phyloP scores from a whole-genome alignment of 2,797 vertebrate species.

The Ficedula albicollis region DNA sequence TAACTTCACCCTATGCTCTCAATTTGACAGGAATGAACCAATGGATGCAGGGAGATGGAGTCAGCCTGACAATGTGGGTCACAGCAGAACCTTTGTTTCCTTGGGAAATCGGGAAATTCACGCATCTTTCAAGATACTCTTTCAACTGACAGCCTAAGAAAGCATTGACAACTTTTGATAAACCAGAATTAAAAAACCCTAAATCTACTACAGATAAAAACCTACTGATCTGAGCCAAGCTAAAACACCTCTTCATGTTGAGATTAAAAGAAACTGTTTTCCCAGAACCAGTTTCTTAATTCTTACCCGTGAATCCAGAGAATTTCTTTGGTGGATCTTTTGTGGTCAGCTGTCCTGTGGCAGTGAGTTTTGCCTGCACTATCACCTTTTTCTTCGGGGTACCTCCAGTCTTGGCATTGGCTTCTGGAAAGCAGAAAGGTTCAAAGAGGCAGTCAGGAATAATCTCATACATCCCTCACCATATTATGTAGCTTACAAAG shows the following conservation, averaged over 20 bases:
- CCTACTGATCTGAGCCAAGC: not conserved
- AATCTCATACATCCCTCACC: not conserved
- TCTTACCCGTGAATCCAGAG: slow-evolving; percentile 91
- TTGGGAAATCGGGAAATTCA: not conserved
- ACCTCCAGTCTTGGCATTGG: slow-evolving; percentile 84
- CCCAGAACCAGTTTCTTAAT: not conserved
- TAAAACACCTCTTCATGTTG: not conserved
- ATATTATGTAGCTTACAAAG: fast-evolving
- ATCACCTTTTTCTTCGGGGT: slow-evolving; percentile 90
- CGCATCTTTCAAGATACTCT: not conserved
- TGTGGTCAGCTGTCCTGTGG: slow-evolving; percentile 74
- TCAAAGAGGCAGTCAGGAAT: not conserved
- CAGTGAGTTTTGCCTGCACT: slow-evolving; percentile 87
- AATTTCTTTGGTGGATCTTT: slow-evolving; percentile 88
- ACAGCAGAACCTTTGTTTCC: not conserved
- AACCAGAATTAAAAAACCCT: not conserved
- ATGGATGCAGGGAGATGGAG: not conserved
- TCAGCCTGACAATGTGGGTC: not conserved
- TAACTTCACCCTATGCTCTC: fast-evolving
- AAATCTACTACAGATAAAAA: not conserved
- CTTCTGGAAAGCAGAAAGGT: slow-evolving; percentile 74
- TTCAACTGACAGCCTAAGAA: not conserved
- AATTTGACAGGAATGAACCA: not conserved
- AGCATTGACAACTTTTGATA: not conserved
- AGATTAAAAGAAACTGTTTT: not conserved